A percentile compares a stretch with the other conserved stretches of the same genome.
phyloP scores from a whole-genome alignment of 2,888 invertebrate genomes.

The Aporophyla nigra region DNA sequence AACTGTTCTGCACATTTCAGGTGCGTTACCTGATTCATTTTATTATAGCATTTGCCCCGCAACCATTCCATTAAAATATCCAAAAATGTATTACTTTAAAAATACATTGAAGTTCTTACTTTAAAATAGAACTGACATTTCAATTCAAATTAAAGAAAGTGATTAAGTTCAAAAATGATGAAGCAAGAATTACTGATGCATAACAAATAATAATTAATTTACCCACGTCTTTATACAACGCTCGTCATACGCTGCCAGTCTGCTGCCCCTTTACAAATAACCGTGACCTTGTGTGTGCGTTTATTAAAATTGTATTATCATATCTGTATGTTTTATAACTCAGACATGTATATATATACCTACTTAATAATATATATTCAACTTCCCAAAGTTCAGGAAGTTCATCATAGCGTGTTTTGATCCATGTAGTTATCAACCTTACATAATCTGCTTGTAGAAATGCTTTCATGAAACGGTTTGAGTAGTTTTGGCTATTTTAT shows the following conservation, averaged over 20 bases:
- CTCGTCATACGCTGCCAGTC: constrained; percentile 90
- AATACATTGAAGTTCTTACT: constrained; percentile 29
- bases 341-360: constrained; percentile 54
- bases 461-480: constrained; percentile 72
- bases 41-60: constrained; percentile 64
- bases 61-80: constrained; percentile 60
- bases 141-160: background rate
- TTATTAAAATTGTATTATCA: constrained; percentile 60
- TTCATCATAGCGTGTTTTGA: constrained; percentile 67
- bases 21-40: constrained; percentile 61
- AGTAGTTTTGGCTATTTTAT: constrained; percentile 90
- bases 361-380: constrained; percentile 65
- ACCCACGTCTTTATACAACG: constrained; percentile 76
- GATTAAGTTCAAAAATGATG: constrained; percentile 7
- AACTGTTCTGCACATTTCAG: constrained; percentile 44
- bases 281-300: constrained; percentile 72
- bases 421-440: constrained; percentile 57
- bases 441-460: constrained; percentile 75
- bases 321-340: constrained; percentile 66
- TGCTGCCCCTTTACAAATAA: constrained; percentile 84
- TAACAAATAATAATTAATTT: constrained; percentile 49
- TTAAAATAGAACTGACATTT: constrained; percentile 23
- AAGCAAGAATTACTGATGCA: constrained; percentile 20
- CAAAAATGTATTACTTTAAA: constrained; percentile 38
- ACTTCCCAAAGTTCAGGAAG: constrained; percentile 85